phyloP scores from a whole-genome alignment of 1,140 invertebrate species.

The Himalopsyche phryganea region DNA sequence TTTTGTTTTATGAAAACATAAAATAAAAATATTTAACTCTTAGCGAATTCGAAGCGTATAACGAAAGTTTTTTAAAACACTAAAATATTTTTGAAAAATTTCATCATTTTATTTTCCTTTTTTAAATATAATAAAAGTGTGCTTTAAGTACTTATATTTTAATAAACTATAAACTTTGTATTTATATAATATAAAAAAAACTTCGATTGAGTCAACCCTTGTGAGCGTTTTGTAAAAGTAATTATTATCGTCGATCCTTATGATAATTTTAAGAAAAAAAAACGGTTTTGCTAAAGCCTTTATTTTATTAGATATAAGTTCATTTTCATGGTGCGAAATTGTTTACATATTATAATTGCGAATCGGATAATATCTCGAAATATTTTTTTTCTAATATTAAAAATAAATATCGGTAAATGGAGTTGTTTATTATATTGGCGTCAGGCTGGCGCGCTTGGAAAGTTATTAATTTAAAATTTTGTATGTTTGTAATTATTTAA shows the following conservation, averaged over 20 bases:
- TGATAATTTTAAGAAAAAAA: slow-evolving; percentile 28
- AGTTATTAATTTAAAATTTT: not conserved
- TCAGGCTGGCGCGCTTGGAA: no score
- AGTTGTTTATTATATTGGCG: no score
- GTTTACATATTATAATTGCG: not conserved
- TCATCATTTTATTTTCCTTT: no score
- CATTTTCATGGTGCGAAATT: not conserved
- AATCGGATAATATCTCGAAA: not conserved
- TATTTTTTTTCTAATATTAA: no score
- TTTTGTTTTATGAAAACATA: no score
- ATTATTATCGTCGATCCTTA: slow-evolving; percentile 19
- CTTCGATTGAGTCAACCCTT: not conserved
- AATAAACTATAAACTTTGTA: not conserved
- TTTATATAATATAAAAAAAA: not conserved
- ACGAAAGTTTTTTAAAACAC: no score
- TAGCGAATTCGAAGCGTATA: no score
- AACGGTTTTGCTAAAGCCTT: not conserved
- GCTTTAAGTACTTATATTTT: not conserved
- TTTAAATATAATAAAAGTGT: not conserved
- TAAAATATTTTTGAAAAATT: no score
- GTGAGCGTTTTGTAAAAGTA: not conserved
- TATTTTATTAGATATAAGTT: not conserved
- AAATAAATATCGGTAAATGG: no score
- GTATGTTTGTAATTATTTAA: no score
- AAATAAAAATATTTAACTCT: no score